Percentiles rank a stretch among this genome's conserved stretches.
phyloP scores from a whole-genome alignment of 1,140 invertebrate species.

The Drosophila biarmipes region DNA sequence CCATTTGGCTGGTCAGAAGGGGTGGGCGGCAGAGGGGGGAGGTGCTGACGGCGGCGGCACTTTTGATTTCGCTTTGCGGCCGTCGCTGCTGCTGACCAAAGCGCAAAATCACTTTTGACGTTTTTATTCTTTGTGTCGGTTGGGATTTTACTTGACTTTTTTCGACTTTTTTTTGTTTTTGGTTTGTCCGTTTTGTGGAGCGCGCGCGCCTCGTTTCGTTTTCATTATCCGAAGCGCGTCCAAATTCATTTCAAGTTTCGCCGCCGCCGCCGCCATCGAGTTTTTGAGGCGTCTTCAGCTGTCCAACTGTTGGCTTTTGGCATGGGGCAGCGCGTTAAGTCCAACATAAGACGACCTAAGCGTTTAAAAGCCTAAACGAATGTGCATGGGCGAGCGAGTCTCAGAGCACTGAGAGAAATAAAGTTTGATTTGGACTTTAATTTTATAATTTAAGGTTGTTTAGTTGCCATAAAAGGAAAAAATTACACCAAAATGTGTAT shows the following conservation, averaged over 20 bases:
- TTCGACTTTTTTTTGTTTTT: conserved; percentile 30
- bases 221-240: conserved; percentile 79
- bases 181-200: conserved; percentile 39
- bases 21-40: conserved; percentile 27
- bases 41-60: conserved; percentile 58
- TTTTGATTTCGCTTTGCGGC: conserved; percentile 67
- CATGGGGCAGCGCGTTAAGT: conserved; percentile 72
- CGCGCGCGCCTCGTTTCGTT: conserved; percentile 77
- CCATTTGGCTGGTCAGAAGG: neutral
- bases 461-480: too few relatives aligned
- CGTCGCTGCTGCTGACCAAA: conserved; percentile 58
- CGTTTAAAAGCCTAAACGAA: conserved; percentile 82
- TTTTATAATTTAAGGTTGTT: too few relatives aligned
- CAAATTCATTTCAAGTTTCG: conserved; percentile 80
- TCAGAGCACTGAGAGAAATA: conserved; percentile 11
- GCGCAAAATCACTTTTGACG: conserved; percentile 82
- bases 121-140: conserved; percentile 78
- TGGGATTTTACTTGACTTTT: conserved; percentile 56
- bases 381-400: conserved; percentile 51
- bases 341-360: conserved; percentile 80
- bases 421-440: neutral
- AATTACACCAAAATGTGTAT: too few relatives aligned
- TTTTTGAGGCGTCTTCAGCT: conserved; percentile 68
- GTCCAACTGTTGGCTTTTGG: conserved; percentile 76
- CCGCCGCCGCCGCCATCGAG: conserved; percentile 52